Conservation (phyloP, 92 coral and sea anemone species). For the Palythoa grandiflora region DNA sequence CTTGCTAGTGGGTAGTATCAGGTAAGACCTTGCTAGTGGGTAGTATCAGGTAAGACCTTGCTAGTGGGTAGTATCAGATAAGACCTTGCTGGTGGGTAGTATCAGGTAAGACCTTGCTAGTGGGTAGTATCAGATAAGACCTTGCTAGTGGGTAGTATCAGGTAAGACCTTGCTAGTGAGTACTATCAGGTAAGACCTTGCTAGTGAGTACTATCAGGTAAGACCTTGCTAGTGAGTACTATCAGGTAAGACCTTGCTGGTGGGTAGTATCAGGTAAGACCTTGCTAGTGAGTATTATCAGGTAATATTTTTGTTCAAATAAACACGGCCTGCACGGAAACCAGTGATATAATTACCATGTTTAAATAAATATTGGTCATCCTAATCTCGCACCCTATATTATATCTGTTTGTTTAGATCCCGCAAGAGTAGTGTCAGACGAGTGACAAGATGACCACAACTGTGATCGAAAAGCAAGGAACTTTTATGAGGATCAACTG, state of each 20-base stretch:
- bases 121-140: slow-evolving; percentile 88
- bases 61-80: no score
- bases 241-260: slow-evolving; percentile 67
- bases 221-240: slow-evolving; percentile 85
- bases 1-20: no score
- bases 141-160: no score
- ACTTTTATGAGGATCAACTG: not conserved
- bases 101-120: slow-evolving; percentile 88
- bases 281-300: not conserved
- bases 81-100: slow-evolving; percentile 92
- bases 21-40: no score
- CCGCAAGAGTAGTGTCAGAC: slow-evolving; percentile 43
- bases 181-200: slow-evolving; percentile 74
- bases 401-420: slow-evolving; percentile 18
- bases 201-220: no score
- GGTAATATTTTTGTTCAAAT: no score
- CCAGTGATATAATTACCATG: not conserved
- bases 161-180: slow-evolving; percentile 79
- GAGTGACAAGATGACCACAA: slow-evolving; percentile 31
- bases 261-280: no score
- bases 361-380: not conserved
- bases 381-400: no score
- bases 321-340: not conserved
- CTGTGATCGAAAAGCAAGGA: not conserved
- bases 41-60: no score